Evolutionary conservation across 2,888 invertebrate species (phyloP), one percentile per base, ranked within the genome.

Genomic region (Rhagium mordax): DNA sequence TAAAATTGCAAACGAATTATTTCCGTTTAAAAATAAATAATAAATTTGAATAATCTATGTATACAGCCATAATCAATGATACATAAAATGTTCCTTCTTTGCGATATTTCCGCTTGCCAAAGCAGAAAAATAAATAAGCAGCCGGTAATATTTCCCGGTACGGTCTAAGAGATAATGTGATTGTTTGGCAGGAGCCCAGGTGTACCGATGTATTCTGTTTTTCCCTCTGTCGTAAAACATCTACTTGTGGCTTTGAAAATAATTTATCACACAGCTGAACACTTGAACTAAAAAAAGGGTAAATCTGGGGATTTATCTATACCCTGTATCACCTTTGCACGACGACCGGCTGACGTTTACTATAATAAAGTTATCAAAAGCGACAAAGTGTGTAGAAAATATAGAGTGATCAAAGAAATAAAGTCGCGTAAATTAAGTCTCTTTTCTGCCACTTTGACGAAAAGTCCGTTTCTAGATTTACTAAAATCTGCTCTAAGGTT

Each of bases 221-320:
- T 61, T 61, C 61, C n/a, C 21, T 47, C 21, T 61, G 48, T 47
- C 41, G 61, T 20, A 61, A 61, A 61, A 61, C 48, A 33, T 13
- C 61, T 61, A 61, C 61, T 61, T 61, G 47, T 61, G 61, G 61
- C 61, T 61, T 41, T 61, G 48, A 21, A 61, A 61, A 61, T 61
- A 61, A 61, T 61, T 61, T 48, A 61, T 61, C 61, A 61, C 47
- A 21, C 61, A 61, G 48, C 48, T 61, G 61, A 61, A 15, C 61
- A 47, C 48, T 48, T 41, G 41, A 41, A 21, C 48, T 47, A n/a
- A 61, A 61, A 61, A 61, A 61, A 47, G 61, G 61, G 61, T 48
- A 24, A 61, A 48, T 61, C 55, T 57, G n/a, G n/a, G 55, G 55
- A 55, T 55, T 55, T 55, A 55, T n/a, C 41, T 41, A 41, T 41